These are phyloP conservation scores for Xanthia togata DNA, from an alignment of 2,888 invertebrate genomes.

Conservation along the genomic window DNA sequence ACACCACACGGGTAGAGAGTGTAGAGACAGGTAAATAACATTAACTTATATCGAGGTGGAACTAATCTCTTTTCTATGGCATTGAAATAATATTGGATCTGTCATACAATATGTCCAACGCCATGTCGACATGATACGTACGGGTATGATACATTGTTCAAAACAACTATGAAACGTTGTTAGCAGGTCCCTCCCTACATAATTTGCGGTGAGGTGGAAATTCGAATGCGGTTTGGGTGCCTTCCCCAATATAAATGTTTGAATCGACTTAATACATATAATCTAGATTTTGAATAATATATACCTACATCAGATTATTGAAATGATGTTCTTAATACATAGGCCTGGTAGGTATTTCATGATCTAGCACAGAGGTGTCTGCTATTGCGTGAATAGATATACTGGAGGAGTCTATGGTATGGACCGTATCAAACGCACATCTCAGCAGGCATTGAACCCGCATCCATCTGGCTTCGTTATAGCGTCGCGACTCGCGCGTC, in stretches of 20 bases:
- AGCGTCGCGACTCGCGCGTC: background rate
- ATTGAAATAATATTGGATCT: background rate
- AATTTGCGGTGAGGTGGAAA: background rate
- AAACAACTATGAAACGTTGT: background rate
- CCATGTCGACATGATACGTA: background rate
- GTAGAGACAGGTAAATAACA: constrained; percentile 34
- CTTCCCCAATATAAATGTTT: background rate
- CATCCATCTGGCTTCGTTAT: constrained; percentile 11
- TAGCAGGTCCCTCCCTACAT: background rate
- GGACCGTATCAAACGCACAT: constrained; percentile 21
- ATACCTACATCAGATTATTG: background rate
- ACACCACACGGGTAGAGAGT: background rate
- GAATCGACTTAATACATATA: background rate
- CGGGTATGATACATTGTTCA: background rate
- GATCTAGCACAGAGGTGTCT: too few species aligned
- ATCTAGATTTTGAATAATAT: background rate
- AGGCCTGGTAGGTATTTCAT: too few species aligned
- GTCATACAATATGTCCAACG: background rate
- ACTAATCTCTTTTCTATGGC: constrained; percentile 18
- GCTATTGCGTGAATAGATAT: constrained; percentile 9
- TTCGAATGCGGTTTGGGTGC: constrained; percentile 13
- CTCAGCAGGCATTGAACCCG: constrained; percentile 38
- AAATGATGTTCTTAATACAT: background rate
- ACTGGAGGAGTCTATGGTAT: constrained; percentile 32
- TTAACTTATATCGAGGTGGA: constrained; percentile 18